Evolutionary conservation across 2,888 invertebrate species (phyloP).

Genomic region (Julus scanicus): DNA sequence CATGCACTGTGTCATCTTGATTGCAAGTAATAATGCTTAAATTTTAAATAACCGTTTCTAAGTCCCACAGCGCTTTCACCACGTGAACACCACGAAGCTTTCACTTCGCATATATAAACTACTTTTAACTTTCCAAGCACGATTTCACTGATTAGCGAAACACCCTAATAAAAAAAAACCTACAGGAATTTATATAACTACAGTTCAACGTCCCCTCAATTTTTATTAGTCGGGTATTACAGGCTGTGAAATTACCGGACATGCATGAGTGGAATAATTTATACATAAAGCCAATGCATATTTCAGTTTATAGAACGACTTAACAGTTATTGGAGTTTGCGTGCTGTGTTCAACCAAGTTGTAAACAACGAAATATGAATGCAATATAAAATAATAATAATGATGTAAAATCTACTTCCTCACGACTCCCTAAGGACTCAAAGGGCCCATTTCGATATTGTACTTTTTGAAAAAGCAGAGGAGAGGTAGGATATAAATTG

Average conservation of each 20-base stretch:
- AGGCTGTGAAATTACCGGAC: not conserved
- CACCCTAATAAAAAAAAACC: conserved; percentile 12
- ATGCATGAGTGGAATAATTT: not conserved
- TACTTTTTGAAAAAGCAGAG: too few relatives aligned
- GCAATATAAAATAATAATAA: not conserved
- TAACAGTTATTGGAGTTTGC: not conserved
- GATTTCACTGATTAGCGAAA: conserved; percentile 28
- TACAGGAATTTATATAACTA: not conserved
- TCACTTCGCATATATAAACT: conserved; percentile 6
- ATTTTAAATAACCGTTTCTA: not conserved
- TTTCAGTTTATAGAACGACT: not conserved
- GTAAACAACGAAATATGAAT: not conserved
- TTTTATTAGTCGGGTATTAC: not conserved
- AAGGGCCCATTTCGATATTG: too few relatives aligned
- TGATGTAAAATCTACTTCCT: too few relatives aligned
- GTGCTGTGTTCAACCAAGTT: not conserved
- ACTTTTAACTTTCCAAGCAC: conserved; percentile 29
- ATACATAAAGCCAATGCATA: not conserved
- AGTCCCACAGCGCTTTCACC: not conserved
- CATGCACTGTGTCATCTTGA: not conserved
- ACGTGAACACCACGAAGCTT: not conserved
- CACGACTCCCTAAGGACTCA: too few relatives aligned
- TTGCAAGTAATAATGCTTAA: not conserved
- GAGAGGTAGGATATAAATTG: too few relatives aligned
- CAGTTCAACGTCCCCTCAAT: not conserved